phyloP scores from a whole-genome alignment of 1,140 invertebrate genomes.

The Ips nitidus region DNA sequence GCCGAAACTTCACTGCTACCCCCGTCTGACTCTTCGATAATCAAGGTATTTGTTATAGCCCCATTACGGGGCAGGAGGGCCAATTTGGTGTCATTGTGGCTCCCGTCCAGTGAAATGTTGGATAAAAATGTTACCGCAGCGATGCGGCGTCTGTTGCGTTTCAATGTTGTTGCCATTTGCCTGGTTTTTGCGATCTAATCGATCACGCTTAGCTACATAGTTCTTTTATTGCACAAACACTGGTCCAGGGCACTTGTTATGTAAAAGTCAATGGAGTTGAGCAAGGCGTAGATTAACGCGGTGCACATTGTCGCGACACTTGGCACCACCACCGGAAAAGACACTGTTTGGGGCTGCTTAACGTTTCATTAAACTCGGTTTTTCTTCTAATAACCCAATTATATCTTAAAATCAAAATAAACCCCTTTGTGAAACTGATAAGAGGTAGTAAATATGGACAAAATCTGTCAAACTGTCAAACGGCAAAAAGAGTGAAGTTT shows the following conservation, averaged over 20 bases:
- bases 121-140: slow-evolving; percentile 89
- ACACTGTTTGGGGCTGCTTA: not conserved
- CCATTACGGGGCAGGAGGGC: slow-evolving; percentile 58
- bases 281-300: slow-evolving; percentile 30
- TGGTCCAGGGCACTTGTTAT: slow-evolving; percentile 25
- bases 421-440: too few species aligned
- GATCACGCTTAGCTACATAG: slow-evolving; percentile 27
- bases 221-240: slow-evolving; percentile 33
- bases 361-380: too few species aligned
- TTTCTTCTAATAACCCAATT: too few species aligned
- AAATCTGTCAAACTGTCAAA: too few species aligned
- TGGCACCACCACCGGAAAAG: too few species aligned
- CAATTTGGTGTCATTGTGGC: slow-evolving; percentile 80
- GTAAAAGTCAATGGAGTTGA: slow-evolving; percentile 31
- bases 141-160: slow-evolving; percentile 70
- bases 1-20: slow-evolving; percentile 26
- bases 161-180: slow-evolving; percentile 53
- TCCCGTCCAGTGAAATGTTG: slow-evolving; percentile 92
- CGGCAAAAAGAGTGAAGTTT: too few species aligned
- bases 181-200: slow-evolving; percentile 22
- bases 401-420: too few species aligned
- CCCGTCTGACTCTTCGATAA: slow-evolving; percentile 54
- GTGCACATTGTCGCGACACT: slow-evolving; percentile 25
- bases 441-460: too few species aligned
- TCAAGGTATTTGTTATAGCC: slow-evolving; percentile 50